Evolutionary conservation across 1,140 invertebrate genomes (phyloP).

Genomic region (Tetraneura akinire): DNA sequence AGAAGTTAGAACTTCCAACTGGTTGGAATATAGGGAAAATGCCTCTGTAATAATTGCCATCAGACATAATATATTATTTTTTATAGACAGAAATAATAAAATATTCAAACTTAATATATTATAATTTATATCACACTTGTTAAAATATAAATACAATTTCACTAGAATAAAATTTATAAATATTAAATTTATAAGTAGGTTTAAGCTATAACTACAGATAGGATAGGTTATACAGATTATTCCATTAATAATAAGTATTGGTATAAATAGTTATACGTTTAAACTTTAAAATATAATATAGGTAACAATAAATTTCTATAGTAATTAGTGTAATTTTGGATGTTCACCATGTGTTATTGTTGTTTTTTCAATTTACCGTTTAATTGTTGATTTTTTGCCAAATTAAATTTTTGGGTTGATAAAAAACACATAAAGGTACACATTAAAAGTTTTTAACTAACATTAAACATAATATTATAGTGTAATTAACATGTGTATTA

Average conservation of each 20-base stretch:
- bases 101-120: too few relatives aligned
- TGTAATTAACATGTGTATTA: neutral
- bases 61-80: too few relatives aligned
- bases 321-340: constrained; percentile 29
- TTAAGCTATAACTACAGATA: too few relatives aligned
- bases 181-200: too few relatives aligned
- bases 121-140: too few relatives aligned
- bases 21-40: too few relatives aligned
- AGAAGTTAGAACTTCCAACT: too few relatives aligned
- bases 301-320: constrained; percentile 3
- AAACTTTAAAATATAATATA: too few relatives aligned
- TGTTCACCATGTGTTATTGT: neutral
- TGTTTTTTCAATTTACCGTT: neutral
- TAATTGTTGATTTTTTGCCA: constrained; percentile 11
- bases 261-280: neutral
- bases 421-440: neutral
- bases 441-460: neutral
- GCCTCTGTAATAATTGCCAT: too few relatives aligned
- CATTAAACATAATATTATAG: neutral
- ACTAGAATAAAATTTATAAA: too few relatives aligned
- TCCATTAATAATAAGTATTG: constrained; percentile 12
- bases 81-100: too few relatives aligned
- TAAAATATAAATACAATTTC: too few relatives aligned
- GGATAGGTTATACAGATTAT: constrained; percentile 6
- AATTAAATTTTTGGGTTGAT: neutral